Conservation (phyloP, 2,888 invertebrate genomes). For the Gandaritis pyraliata region DNA sequence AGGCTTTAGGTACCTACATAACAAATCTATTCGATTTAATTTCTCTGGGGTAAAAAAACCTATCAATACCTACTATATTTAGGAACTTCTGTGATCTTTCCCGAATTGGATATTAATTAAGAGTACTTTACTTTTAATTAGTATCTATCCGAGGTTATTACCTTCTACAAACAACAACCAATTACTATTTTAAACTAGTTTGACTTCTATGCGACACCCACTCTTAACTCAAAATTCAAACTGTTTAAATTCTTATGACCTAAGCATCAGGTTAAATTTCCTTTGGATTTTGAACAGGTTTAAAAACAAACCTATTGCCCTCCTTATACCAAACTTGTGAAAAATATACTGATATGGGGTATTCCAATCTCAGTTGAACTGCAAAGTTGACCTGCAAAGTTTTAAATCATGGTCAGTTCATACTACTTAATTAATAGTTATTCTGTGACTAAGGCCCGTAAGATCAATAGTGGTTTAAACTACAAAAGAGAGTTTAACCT, state of each 20-base stretch:
- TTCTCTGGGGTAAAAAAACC: too few species aligned
- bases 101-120: slow-evolving; percentile 10
- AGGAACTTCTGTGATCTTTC: too few species aligned
- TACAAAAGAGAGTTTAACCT: too few species aligned
- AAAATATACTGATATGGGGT: neutral
- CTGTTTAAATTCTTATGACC: neutral
- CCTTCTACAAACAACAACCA: slow-evolving; percentile 24
- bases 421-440: too few species aligned
- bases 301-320: slow-evolving; percentile 4
- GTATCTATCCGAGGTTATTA: slow-evolving; percentile 14
- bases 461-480: too few species aligned
- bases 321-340: slow-evolving; percentile 1
- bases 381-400: too few species aligned
- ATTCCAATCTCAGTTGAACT: too few species aligned
- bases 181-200: slow-evolving; percentile 25
- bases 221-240: slow-evolving; percentile 2
- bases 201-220: slow-evolving; percentile 21
- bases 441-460: too few species aligned
- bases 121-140: slow-evolving; percentile 19
- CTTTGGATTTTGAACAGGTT: neutral
- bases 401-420: too few species aligned
- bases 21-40: too few species aligned
- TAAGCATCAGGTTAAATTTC: neutral
- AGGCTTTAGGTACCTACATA: too few species aligned
- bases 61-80: too few species aligned